Conservation (phyloP, 2,113 vertebrate species). For the Oryzias woworae region DNA sequence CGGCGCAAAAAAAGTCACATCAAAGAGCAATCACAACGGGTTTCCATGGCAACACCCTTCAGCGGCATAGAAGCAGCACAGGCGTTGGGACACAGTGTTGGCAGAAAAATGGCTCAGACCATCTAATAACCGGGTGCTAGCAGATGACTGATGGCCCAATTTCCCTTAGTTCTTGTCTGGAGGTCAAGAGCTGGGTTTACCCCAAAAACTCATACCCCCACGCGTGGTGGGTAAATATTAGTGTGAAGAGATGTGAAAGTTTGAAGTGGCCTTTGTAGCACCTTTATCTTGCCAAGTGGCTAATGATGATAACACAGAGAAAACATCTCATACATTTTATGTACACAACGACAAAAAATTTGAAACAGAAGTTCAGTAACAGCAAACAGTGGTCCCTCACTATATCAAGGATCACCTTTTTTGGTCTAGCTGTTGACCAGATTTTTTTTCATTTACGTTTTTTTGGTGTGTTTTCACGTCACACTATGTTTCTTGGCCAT, state of each 20-base stretch:
- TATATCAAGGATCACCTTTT: too few relatives aligned
- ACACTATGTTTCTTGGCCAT: too few relatives aligned
- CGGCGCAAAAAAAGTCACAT: constrained; percentile 42
- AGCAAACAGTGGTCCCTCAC: too few relatives aligned
- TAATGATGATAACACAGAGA: too few relatives aligned
- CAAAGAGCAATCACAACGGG: constrained; percentile 47
- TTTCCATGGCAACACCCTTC: constrained; percentile 63
- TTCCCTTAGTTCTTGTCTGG: constrained; percentile 35
- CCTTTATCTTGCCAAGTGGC: background rate
- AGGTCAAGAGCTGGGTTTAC: constrained; percentile 55
- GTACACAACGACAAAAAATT: too few relatives aligned
- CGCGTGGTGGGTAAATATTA: constrained; percentile 28
- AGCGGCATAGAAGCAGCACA: constrained; percentile 26
- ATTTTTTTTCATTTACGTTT: too few relatives aligned
- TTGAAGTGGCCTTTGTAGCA: background rate
- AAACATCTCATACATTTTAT: too few relatives aligned
- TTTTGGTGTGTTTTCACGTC: too few relatives aligned
- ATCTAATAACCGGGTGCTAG: constrained; percentile 52
- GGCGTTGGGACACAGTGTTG: constrained; percentile 45
- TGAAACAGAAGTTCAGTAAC: too few relatives aligned
- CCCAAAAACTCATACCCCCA: constrained; percentile 9
- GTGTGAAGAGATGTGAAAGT: background rate
- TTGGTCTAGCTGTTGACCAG: too few relatives aligned
- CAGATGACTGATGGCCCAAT: constrained; percentile 67
- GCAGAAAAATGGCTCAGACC: constrained; percentile 39